Percentiles rank a stretch among this genome's conserved stretches.
Conservation (phyloP, 2,888 invertebrate genomes). For the Pyrocoelia pectoralis region DNA sequence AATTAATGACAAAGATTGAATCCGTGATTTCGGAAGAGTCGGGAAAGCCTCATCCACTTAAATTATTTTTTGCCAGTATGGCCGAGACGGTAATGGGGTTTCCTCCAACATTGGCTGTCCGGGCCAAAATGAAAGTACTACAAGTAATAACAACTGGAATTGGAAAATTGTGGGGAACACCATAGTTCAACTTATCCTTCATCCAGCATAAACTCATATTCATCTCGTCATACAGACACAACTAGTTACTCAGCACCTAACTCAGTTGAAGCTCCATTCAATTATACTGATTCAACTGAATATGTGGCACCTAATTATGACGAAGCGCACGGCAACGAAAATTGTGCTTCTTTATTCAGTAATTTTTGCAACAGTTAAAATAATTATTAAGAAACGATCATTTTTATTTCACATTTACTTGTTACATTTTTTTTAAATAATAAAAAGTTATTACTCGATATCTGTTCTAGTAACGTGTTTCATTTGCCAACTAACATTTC, state of each 20-base stretch:
- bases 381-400: too few species aligned
- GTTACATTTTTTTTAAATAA: too few species aligned
- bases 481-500: background rate
- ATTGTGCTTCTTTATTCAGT: too few species aligned
- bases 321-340: too few species aligned
- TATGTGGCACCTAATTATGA: too few species aligned
- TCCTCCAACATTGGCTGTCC: slow-evolving; percentile 40
- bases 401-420: too few species aligned
- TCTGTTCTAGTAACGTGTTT: slow-evolving; percentile 5
- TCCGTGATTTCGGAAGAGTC: background rate
- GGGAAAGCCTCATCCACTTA: slow-evolving; percentile 28
- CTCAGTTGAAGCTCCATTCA: too few species aligned
- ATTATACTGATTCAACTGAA: too few species aligned
- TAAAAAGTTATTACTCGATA: too few species aligned
- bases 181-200: background rate
- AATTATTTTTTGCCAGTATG: slow-evolving; percentile 41
- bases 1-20: background rate
- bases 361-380: too few species aligned
- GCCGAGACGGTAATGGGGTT: slow-evolving; percentile 42
- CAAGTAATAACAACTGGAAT: slow-evolving; percentile 43
- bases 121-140: slow-evolving; percentile 41
- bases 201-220: background rate
- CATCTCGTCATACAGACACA: background rate
- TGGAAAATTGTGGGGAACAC: slow-evolving; percentile 1
- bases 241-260: too few species aligned